phyloP scores from a whole-genome alignment of 2,888 invertebrate genomes.

The Pristionchus exspectatus region DNA sequence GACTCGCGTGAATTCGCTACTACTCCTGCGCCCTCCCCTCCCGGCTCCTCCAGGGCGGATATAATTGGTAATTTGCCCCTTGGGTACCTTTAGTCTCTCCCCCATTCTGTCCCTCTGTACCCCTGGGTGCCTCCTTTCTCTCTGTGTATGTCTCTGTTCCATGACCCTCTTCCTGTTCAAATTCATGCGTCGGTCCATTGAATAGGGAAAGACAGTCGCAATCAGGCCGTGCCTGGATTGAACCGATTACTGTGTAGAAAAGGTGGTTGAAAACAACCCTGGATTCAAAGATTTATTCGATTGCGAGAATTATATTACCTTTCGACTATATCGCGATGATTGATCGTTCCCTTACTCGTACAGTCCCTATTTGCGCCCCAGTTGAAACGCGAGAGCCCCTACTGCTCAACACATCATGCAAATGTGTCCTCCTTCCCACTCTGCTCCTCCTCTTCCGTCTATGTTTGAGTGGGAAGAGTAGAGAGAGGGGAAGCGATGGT shows the following conservation, averaged over 20 bases:
- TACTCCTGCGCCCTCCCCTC: neutral
- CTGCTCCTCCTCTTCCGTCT: neutral
- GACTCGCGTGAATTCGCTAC: neutral
- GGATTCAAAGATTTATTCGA: too few species aligned
- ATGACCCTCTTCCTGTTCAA: neutral
- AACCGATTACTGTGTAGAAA: neutral
- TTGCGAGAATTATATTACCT: too few species aligned
- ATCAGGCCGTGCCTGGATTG: neutral
- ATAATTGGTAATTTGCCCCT: constrained; percentile 49
- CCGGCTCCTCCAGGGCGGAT: neutral
- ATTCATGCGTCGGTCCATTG: neutral
- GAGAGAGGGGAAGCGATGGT: neutral
- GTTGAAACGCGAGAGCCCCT: constrained; percentile 13
- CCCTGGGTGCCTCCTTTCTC: constrained; percentile 1
- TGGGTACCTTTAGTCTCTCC: constrained; percentile 42
- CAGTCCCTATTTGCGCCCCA: constrained; percentile 2
- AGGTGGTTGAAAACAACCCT: too few species aligned
- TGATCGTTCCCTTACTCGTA: neutral
- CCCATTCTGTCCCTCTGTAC: constrained; percentile 26
- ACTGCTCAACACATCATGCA: constrained; percentile 17
- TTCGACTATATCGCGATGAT: neutral
- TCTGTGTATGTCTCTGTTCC: neutral
- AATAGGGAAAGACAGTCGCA: neutral
- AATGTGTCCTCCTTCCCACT: constrained; percentile 18
- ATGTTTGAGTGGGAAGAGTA: constrained; percentile 13